Conservation (phyloP, 1,140 invertebrate species). For the Dufourea novaeangliae region DNA sequence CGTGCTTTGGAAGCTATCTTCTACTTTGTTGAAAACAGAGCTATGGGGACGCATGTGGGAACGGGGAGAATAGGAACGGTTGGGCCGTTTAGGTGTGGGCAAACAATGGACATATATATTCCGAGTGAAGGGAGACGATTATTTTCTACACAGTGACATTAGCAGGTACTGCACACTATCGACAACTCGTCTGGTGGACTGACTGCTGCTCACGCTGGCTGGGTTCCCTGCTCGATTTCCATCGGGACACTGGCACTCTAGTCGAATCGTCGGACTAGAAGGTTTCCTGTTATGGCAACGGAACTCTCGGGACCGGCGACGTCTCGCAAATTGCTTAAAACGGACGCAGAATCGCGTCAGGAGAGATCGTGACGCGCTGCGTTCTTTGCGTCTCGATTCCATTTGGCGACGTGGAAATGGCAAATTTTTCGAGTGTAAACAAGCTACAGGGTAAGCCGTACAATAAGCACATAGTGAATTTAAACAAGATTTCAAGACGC, state of each 20-base stretch:
- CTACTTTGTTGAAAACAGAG: slow-evolving; percentile 41
- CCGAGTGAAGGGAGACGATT: slow-evolving; percentile 43
- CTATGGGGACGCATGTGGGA: not conserved
- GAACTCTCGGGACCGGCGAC: not conserved
- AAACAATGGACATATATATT: slow-evolving; percentile 44
- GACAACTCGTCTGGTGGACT: slow-evolving; percentile 82
- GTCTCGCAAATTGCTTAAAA: not conserved
- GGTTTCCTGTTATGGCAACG: slow-evolving; percentile 12
- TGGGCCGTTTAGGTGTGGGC: slow-evolving; percentile 30
- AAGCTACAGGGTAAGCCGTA: too few relatives aligned
- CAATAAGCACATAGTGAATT: too few relatives aligned
- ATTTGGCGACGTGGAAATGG: slow-evolving; percentile 7
- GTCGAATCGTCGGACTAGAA: slow-evolving; percentile 45
- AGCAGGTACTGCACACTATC: slow-evolving; percentile 74
- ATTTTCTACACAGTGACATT: slow-evolving; percentile 71
- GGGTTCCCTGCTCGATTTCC: slow-evolving; percentile 73
- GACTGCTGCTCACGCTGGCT: slow-evolving; percentile 80
- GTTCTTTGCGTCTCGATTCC: not conserved
- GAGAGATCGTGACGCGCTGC: not conserved
- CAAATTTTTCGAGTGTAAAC: too few relatives aligned
- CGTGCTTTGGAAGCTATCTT: slow-evolving; percentile 60
- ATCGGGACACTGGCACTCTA: slow-evolving; percentile 51
- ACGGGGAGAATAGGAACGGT: slow-evolving; percentile 14
- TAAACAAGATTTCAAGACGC: too few relatives aligned
- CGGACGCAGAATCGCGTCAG: not conserved